phyloP scores from a whole-genome alignment of 2,797 vertebrate genomes.

The Sebastes trivittatus region DNA sequence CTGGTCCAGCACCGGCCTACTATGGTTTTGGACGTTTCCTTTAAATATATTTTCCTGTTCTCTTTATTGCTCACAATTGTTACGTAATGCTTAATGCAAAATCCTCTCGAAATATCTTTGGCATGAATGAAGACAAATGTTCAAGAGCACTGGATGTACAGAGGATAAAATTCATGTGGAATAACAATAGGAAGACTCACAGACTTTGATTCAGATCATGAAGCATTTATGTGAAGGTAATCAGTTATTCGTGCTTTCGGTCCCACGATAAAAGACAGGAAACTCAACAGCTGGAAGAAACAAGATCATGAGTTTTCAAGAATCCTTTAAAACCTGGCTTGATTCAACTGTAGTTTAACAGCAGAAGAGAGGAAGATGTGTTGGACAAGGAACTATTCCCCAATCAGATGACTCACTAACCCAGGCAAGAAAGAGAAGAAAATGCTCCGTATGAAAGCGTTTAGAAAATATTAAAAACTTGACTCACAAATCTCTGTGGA shows the following conservation, averaged over 20 bases:
- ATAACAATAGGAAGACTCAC: constrained; percentile 1
- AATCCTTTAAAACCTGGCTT: constrained; percentile 33
- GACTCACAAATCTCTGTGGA: not conserved
- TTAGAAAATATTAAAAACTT: not conserved
- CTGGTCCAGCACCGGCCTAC: no score
- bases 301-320: constrained; percentile 23
- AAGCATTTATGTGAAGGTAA: constrained; percentile 27
- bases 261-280: constrained; percentile 47
- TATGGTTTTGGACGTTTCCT: not conserved
- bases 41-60: not conserved
- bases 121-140: not conserved
- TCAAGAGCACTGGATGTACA: not conserved
- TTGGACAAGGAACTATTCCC: constrained; percentile 44
- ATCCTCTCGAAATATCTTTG: not conserved
- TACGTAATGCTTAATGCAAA: not conserved
- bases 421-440: not conserved
- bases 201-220: constrained; percentile 22
- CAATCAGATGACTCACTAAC: constrained; percentile 54
- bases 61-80: not conserved
- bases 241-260: constrained; percentile 33
- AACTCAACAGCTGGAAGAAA: constrained; percentile 49
- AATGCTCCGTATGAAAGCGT: not conserved
- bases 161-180: not conserved
- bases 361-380: constrained; percentile 15
- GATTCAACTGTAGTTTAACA: constrained; percentile 12